Evolutionary conservation across 2,113 vertebrate genomes (phyloP), one percentile per base, ranked within the genome.

Genomic region (Galeopterus variegatus): DNA sequence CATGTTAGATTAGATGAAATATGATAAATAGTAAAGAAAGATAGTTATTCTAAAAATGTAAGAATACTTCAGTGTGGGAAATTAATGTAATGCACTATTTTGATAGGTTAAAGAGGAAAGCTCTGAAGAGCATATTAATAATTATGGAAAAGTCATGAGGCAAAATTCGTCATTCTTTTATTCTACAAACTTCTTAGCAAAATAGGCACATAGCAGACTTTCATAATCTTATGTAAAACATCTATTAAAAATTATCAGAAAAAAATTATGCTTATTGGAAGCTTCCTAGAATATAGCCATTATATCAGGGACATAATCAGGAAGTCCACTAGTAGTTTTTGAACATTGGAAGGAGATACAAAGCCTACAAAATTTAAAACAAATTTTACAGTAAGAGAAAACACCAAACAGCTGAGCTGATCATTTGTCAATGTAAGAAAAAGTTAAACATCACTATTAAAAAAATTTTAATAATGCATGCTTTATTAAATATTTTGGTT

Each of bases 351-450:
- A 56, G 7, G 6, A 67, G 21, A 19, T 76, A 90, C 23, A 70
- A 12, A 62, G 8, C 36, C 12, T 41, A 41, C 41, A 41, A 70
- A 62, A 76, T 0, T 23, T 3, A 56, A 83, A 45, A 73, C 28
- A n/a, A 69, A 73, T 85, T 58, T 90, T 73, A 86, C 2, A 92
- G 56, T 86, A 65, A 86, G 73, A 70, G 26, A 64, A 76, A 70
- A 93, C 8, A 48, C 10, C 15, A 50, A 85, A 54, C 5, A 95
- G 2, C 56, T 89, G 75, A 93, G 1, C 5, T 65, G 19, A 82
- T 77, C 23, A 33, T 33, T 26, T 62, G 28, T 62, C 62, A 75
- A 2, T 33, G 0, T 0, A 11, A 8, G 36, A 76, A 36, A 58
- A 79, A 33, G 19, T 58, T 90, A 94, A 92, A 62, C 3, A 18